A percentile compares a stretch with the other conserved stretches of the same genome.
phyloP scores from a whole-genome alignment of 2,888 invertebrate species.

The Pogonocherus hispidulus region DNA sequence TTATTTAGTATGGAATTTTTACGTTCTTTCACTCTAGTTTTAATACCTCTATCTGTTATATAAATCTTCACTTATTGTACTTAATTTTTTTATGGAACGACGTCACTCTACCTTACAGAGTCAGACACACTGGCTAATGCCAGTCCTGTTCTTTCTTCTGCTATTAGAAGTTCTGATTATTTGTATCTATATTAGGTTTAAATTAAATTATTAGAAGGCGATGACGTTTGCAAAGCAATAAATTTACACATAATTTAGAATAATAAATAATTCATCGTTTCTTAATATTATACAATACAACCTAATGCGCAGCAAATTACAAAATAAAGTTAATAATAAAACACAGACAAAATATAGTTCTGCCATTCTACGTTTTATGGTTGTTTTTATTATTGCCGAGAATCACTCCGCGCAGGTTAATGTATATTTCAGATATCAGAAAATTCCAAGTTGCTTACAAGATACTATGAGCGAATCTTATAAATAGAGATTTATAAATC shows the following conservation, averaged over 20 bases:
- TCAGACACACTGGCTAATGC: too few relatives aligned
- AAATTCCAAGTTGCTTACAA: constrained; percentile 23
- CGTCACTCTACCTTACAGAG: too few relatives aligned
- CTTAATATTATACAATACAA: neutral
- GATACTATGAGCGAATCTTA: constrained; percentile 13
- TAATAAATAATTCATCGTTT: neutral
- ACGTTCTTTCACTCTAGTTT: too few relatives aligned
- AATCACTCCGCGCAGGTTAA: constrained; percentile 40
- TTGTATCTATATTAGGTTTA: too few relatives aligned
- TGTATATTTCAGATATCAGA: constrained; percentile 41
- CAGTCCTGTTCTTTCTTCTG: too few relatives aligned
- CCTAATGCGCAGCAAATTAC: constrained; percentile 1
- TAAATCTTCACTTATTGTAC: too few relatives aligned
- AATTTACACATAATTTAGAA: neutral
- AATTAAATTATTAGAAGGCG: too few relatives aligned
- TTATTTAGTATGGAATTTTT: too few relatives aligned
- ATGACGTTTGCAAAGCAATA: too few relatives aligned
- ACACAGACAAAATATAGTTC: constrained; percentile 39
- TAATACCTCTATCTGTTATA: too few relatives aligned
- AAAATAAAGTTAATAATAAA: constrained; percentile 23
- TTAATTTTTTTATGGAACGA: too few relatives aligned
- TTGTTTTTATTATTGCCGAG: constrained; percentile 36
- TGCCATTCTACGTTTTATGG: constrained; percentile 37
- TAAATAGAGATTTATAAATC: constrained; percentile 34
- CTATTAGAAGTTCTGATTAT: too few relatives aligned